Evolutionary conservation across 2,797 vertebrate species (phyloP).

Genomic region (Merluccius polli): DNA sequence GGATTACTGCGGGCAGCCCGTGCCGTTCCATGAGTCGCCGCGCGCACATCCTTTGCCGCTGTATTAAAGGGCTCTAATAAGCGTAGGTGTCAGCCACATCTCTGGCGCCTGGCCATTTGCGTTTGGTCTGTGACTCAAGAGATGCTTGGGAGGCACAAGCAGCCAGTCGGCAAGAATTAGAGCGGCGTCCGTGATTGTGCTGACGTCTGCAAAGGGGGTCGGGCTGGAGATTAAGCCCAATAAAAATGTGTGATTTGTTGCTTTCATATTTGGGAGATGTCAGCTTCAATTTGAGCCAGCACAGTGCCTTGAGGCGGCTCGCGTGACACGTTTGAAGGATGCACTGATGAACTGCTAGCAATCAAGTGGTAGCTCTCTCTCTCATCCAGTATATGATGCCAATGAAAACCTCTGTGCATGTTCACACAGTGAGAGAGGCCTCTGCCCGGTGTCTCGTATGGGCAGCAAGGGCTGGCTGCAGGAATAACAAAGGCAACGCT

Average conservation of each 20-base stretch:
- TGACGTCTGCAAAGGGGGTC: slow-evolving; percentile 65
- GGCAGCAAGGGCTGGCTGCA: not conserved
- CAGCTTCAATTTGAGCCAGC: slow-evolving; percentile 76
- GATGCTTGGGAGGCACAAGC: slow-evolving; percentile 60
- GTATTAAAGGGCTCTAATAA: slow-evolving; percentile 50
- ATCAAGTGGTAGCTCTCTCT: slow-evolving; percentile 54
- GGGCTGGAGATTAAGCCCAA: slow-evolving; percentile 71
- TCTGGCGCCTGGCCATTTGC: slow-evolving; percentile 40
- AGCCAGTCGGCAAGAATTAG: slow-evolving; percentile 70
- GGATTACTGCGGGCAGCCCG: slow-evolving; percentile 23
- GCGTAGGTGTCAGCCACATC: slow-evolving; percentile 52
- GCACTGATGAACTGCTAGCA: slow-evolving; percentile 77
- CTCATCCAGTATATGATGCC: slow-evolving; percentile 59
- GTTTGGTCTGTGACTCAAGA: slow-evolving; percentile 43
- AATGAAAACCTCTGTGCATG: slow-evolving; percentile 53
- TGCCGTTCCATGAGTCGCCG: not conserved
- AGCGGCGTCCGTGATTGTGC: slow-evolving; percentile 69
- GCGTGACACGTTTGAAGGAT: slow-evolving; percentile 73
- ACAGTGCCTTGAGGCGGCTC: slow-evolving; percentile 59
- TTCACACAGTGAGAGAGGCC: slow-evolving; percentile 44
- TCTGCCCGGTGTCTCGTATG: slow-evolving; percentile 14
- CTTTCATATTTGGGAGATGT: slow-evolving; percentile 80
- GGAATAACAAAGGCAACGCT: not conserved
- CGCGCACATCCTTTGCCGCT: not conserved
- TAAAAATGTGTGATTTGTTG: slow-evolving; percentile 80